Base-by-base conservation (phyloP, 2,113 vertebrate species). In the Saccopteryx leptura region DNA sequence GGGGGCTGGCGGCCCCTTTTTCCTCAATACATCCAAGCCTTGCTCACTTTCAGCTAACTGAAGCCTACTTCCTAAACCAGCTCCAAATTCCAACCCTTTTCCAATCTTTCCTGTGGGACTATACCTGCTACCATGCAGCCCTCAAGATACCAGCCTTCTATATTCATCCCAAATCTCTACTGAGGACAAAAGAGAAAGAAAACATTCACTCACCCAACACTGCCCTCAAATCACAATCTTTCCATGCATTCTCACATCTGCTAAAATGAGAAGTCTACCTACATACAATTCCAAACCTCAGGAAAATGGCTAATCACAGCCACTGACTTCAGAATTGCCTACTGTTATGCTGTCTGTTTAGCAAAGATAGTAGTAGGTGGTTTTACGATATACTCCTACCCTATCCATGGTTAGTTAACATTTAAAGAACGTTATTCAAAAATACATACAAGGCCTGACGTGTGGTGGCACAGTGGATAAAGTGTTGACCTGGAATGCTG, bases 31-130 rank as follows among this genome's bases (percentile, higher is more conserved):
- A 63, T 89, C 17, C 50, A 93, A 91, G 18, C 9, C 63, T 88
- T 88, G 28, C 6, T 90, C n/a, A 83, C 58, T 95, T 79, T 54
- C 9, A 60, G 46, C 18, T 61, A 68, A 56, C 8, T 48, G 18
- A 65, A 80, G 39, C 66, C 85, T 52, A 76, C 24, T 84, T 91
- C 72, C n/a, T 85, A 17, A 97, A 80, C 15, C 23, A 89, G 60
- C 23, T 76, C 39, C 69, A 82, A 94, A 90, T 33, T 18, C 24
- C 85, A 80, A 82, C 3, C 19, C 26, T 65, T 76, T 80, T 74
- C n/a, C 84, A 50, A 7, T 39, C 24, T 91, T 78, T 56, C 58
- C 28, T 94, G 19, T 61, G 52, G 26, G 9, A 46, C 8, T 48
- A 61, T 5, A 14, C 3, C 26, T 75, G 72, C 19, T 75, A 50